phyloP scores from a whole-genome alignment of 2,797 vertebrate species.

The Mormyrus proboscirostris region DNA sequence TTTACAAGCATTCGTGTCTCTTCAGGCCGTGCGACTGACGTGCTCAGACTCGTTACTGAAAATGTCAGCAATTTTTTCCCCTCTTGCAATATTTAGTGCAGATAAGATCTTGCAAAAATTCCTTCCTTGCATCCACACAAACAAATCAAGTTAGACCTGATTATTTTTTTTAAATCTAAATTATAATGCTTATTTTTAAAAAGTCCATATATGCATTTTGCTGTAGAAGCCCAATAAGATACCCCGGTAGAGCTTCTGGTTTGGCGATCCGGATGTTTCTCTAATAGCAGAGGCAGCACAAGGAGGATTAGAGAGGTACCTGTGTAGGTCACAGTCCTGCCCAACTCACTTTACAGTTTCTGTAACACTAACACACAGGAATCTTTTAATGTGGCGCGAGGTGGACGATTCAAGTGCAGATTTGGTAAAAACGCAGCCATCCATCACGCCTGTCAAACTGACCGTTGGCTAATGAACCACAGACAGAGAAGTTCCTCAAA shows the following conservation, averaged over 20 bases:
- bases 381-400: background rate
- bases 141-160: background rate
- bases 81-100: background rate
- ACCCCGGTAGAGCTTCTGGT: background rate
- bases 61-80: background rate
- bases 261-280: background rate
- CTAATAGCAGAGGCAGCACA: background rate
- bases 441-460: background rate
- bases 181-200: background rate
- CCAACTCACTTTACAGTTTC: background rate
- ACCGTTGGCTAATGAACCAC: background rate
- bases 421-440: background rate
- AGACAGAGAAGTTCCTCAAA: background rate
- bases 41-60: background rate
- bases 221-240: background rate
- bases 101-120: conserved; percentile 6
- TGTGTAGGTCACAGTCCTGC: background rate
- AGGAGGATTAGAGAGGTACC: background rate
- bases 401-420: background rate
- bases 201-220: background rate
- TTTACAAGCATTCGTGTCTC: background rate
- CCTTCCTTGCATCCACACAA: background rate
- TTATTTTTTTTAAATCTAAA: background rate
- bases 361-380: background rate
- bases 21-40: background rate